phyloP scores from a whole-genome alignment of 2,888 invertebrate species.

The Rhamnusium bicolor region DNA sequence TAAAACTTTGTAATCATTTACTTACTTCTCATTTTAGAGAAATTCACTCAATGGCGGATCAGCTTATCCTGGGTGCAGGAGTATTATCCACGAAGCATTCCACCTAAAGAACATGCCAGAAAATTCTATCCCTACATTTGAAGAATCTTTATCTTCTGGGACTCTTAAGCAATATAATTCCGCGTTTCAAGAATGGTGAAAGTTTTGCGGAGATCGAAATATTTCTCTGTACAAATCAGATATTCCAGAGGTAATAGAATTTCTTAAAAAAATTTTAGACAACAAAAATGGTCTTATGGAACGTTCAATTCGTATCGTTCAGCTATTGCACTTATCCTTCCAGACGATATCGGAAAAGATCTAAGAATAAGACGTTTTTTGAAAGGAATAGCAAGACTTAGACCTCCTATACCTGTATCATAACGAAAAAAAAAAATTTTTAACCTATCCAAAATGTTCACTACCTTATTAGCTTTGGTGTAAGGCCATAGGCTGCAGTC shows the following conservation, averaged over 20 bases:
- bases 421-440: background rate
- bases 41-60: background rate
- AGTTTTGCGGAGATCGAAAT: too few relatives aligned
- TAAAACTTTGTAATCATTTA: background rate
- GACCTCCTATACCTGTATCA: constrained; percentile 40
- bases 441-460: constrained; percentile 15
- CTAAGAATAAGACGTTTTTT: constrained; percentile 49
- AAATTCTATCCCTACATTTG: constrained; percentile 33
- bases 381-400: constrained; percentile 45
- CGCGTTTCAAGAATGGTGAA: too few relatives aligned
- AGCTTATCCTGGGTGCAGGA: constrained; percentile 51
- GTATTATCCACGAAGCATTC: constrained; percentile 51
- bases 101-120: background rate
- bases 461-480: constrained; percentile 26
- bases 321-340: constrained; percentile 46
- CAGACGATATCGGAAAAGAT: constrained; percentile 25
- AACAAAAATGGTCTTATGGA: constrained; percentile 39
- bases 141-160: background rate
- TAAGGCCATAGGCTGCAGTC: constrained; percentile 38
- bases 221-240: background rate
- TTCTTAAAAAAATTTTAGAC: constrained; percentile 8
- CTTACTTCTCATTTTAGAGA: constrained; percentile 20
- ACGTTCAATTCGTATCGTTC: constrained; percentile 50
- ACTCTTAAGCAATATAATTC: constrained; percentile 5
- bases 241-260: background rate